Base-by-base conservation (phyloP, 1,140 invertebrate species). In the Kradibia gibbosae region DNA sequence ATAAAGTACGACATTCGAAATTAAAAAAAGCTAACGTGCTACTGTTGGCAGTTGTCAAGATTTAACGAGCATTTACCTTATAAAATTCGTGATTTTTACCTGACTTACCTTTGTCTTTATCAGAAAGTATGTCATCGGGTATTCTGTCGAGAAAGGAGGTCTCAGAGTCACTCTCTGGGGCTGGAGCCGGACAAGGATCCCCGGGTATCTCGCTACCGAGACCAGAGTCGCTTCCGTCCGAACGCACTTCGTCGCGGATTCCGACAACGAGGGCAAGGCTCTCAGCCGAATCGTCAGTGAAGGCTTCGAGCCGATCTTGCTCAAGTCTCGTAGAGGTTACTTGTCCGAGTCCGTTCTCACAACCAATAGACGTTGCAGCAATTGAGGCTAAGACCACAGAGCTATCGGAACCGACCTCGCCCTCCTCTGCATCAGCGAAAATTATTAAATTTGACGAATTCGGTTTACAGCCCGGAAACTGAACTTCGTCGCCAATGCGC, bases 161-260 rank as follows among this genome's bases (percentile, higher is more conserved):
- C 85, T 93, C 92, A 13, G 91, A 92, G 83, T 92, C 91, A 83
- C 91, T 93, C 84, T 91, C 90, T 7, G 87, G 90, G 55, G 90
- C 90, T 70, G 90, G 90, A 3, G 88, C 87, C 62, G 74, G 87
- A 87, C 45, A 89, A 31, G 89, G 72, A 84, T 93, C 92, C 22
- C 93, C 93, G 42, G 91, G 91, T 48, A 93, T 91, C 87, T 95
- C 94, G 45, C 92, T 93, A 1, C 94, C 95, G 36, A 97, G 86
- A 0, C 96, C 96, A 1, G 95, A 96, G 88, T 96, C 96, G 67
- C 95, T 96, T 5, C 95, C 95, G 87, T 96, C 95, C 11, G 94
- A 95, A 78, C 95, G 89, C 8, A 94, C 90, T 76, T 93, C 93
- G 55, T 93, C 89, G 13, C 88, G 85, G 10, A 85, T 84, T 34